Evolutionary conservation across 1,140 invertebrate genomes (phyloP).

Genomic region (Megathymus violae): DNA sequence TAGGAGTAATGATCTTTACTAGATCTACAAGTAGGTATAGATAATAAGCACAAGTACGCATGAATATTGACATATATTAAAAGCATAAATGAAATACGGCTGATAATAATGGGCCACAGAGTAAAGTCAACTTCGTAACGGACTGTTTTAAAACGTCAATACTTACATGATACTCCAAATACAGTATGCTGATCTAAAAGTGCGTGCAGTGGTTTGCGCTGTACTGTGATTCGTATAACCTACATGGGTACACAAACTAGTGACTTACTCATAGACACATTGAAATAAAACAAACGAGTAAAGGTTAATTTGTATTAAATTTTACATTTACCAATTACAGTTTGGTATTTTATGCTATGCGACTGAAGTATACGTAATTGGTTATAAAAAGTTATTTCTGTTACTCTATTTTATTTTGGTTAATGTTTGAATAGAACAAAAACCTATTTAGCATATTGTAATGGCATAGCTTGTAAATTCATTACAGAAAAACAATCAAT

Average conservation of each 20-base stretch:
- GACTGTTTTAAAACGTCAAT: background rate
- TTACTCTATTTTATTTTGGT: conserved; percentile 3
- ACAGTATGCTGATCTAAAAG: background rate
- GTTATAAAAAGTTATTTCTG: conserved; percentile 37
- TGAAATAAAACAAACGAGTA: conserved; percentile 44
- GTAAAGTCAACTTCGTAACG: no score
- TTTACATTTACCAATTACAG: conserved; percentile 43
- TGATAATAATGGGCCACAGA: no score
- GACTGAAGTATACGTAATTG: conserved; percentile 48
- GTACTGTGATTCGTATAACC: conserved; percentile 4
- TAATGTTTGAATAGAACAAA: conserved; percentile 17
- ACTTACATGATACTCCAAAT: background rate
- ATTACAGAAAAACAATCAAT: conserved; percentile 9
- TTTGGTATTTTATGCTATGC: conserved; percentile 15
- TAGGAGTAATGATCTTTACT: no score
- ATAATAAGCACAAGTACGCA: no score
- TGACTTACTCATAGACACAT: conserved; percentile 11
- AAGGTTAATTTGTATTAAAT: conserved; percentile 56
- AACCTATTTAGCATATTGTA: conserved; percentile 18
- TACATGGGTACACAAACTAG: conserved; percentile 1
- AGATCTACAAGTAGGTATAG: no score
- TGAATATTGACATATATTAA: background rate
- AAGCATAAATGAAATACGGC: background rate
- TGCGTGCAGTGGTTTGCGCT: conserved; percentile 32
- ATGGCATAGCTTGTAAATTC: conserved; percentile 6